Conservation (phyloP, 1,140 invertebrate genomes). For the Potamilus streckersoni region DNA sequence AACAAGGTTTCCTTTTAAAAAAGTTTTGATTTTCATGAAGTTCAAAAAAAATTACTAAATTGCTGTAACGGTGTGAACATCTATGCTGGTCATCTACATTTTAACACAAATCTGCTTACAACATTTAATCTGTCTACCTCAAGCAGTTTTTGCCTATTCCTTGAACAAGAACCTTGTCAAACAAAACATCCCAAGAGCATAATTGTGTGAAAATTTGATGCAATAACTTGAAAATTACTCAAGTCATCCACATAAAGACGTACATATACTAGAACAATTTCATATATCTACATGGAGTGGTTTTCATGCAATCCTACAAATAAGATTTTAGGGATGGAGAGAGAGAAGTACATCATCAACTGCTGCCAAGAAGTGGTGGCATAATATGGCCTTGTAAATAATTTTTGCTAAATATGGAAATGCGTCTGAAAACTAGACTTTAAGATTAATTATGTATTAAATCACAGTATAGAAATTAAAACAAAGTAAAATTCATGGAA, state of each 20-base stretch:
- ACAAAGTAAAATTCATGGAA: too few species aligned
- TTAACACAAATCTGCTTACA: neutral
- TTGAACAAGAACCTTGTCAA: neutral
- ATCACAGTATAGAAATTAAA: too few species aligned
- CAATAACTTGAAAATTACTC: too few species aligned
- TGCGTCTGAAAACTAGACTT: slow-evolving; percentile 5
- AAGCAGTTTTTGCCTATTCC: neutral
- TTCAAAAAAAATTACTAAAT: too few species aligned
- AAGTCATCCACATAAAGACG: neutral
- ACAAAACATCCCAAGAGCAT: neutral
- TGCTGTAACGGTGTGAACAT: too few species aligned
- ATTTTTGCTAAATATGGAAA: neutral
- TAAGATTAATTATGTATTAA: too few species aligned
- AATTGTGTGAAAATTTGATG: neutral
- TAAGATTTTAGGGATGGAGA: too few species aligned
- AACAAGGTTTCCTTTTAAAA: too few species aligned
- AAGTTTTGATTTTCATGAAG: too few species aligned
- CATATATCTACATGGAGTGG: neutral
- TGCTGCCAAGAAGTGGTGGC: neutral
- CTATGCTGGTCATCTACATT: neutral
- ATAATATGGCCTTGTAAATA: neutral
- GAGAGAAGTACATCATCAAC: neutral
- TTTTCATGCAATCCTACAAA: neutral
- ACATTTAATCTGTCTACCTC: neutral
- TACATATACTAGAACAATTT: too few species aligned